These are phyloP conservation scores for Bubo scandiacus DNA, from an alignment of 2,113 vertebrate species.

Conservation along the genomic window DNA sequence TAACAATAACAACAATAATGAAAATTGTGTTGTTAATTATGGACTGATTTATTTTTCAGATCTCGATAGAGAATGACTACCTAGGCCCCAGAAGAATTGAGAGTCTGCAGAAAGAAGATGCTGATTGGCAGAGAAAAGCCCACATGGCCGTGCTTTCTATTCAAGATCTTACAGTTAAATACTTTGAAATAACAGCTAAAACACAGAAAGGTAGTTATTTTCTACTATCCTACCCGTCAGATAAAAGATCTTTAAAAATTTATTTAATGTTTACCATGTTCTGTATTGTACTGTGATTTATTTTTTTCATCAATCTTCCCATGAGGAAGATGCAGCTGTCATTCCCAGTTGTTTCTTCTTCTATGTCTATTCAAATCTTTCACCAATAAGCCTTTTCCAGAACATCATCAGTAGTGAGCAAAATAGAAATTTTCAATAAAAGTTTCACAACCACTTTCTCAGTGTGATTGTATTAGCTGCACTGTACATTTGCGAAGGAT, in stretches of 20 bases:
- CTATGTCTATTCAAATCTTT: neutral
- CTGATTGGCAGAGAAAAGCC: conserved; percentile 95
- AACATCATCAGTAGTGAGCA: neutral
- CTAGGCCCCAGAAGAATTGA: conserved; percentile 93
- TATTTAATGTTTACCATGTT: neutral
- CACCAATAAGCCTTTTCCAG: neutral
- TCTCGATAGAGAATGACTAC: conserved; percentile 96
- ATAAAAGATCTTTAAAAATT: neutral
- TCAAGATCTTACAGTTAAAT: conserved; percentile 96
- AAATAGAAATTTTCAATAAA: neutral
- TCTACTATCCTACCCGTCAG: neutral
- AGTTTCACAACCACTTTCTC: neutral
- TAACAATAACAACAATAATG: too few species aligned
- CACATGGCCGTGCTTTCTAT: conserved; percentile 93
- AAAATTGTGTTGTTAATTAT: neutral
- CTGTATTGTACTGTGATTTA: neutral
- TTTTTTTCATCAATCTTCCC: neutral
- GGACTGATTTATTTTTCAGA: conserved; percentile 77
- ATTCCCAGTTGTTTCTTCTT: neutral
- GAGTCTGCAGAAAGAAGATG: conserved; percentile 89
- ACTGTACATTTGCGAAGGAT: neutral
- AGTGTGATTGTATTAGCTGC: neutral
- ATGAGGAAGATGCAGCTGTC: neutral
- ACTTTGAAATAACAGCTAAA: conserved; percentile 95
- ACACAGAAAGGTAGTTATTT: conserved; percentile 89